phyloP scores from a whole-genome alignment of 2,113 vertebrate species.

The Heloderma charlesbogerti region DNA sequence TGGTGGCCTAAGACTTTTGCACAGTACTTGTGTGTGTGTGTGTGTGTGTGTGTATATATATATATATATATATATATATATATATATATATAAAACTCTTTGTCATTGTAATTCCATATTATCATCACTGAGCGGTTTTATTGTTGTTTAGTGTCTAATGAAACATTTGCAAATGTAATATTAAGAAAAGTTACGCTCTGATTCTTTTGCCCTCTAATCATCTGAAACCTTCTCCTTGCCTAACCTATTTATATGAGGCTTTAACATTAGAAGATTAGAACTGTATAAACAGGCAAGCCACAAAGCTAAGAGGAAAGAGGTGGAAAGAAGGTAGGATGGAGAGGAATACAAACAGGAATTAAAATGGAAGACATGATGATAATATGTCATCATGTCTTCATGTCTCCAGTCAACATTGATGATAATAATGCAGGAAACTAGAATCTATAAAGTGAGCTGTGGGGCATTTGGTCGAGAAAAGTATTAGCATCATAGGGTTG shows the following conservation, averaged over 20 bases:
- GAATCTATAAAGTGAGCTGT: not conserved
- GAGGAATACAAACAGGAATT: not conserved
- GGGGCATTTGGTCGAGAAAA: not conserved
- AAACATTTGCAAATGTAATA: not conserved
- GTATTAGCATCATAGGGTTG: too few species aligned
- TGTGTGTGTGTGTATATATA: too few species aligned
- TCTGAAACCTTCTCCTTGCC: not conserved
- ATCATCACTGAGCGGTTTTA: not conserved
- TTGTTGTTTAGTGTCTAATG: not conserved
- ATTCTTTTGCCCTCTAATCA: not conserved
- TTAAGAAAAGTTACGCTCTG: not conserved
- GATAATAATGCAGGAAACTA: not conserved
- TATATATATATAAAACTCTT: not conserved
- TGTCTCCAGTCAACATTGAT: not conserved
- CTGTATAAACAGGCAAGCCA: not conserved
- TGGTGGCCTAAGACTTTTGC: too few species aligned
- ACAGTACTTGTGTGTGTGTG: too few species aligned
- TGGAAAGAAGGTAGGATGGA: not conserved
- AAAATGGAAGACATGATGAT: not conserved
- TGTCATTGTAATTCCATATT: not conserved
- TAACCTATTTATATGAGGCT: not conserved
- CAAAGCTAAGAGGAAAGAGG: not conserved
- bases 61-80: too few species aligned
- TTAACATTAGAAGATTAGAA: not conserved
- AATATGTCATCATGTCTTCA: too few species aligned